These are phyloP conservation scores for Cherax destructor DNA, from an alignment of 1,140 invertebrate genomes.

Conservation along the genomic window DNA sequence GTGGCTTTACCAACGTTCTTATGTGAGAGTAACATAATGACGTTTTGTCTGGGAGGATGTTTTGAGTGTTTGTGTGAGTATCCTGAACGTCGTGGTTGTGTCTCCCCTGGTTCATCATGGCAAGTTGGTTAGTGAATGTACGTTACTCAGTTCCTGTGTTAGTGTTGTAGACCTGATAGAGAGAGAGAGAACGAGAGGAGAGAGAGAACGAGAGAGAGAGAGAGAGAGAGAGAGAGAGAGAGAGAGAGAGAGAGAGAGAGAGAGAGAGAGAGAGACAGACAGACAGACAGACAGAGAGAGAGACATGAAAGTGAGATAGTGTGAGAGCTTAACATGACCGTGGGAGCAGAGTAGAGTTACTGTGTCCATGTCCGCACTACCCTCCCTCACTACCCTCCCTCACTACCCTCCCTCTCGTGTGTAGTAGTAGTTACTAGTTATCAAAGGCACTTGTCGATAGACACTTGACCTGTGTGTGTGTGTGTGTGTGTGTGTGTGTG, in stretches of 20 bases:
- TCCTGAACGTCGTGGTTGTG: too few relatives aligned
- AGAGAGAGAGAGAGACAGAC: not conserved
- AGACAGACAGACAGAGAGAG: not conserved
- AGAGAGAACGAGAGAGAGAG: not conserved
- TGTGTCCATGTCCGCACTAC: not conserved
- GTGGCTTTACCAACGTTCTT: too few relatives aligned
- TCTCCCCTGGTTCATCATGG: too few relatives aligned
- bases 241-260: not conserved
- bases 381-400: not conserved
- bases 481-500: too few relatives aligned
- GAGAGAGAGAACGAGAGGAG: not conserved
- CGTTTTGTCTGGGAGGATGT: too few relatives aligned
- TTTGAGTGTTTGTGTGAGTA: not conserved
- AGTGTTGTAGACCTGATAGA: not conserved
- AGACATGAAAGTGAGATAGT: not conserved
- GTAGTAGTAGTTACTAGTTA: not conserved
- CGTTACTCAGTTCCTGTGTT: too few relatives aligned
- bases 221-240: not conserved
- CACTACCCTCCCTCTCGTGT: too few relatives aligned
- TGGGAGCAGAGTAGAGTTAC: conserved; percentile 10
- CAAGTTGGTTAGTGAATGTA: too few relatives aligned
- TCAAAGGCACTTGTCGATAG: not conserved
- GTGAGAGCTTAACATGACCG: not conserved
- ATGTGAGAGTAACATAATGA: too few relatives aligned
- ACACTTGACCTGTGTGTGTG: not conserved